Conservation (phyloP, 2,888 invertebrate genomes). For the Sussaba pulchella region DNA sequence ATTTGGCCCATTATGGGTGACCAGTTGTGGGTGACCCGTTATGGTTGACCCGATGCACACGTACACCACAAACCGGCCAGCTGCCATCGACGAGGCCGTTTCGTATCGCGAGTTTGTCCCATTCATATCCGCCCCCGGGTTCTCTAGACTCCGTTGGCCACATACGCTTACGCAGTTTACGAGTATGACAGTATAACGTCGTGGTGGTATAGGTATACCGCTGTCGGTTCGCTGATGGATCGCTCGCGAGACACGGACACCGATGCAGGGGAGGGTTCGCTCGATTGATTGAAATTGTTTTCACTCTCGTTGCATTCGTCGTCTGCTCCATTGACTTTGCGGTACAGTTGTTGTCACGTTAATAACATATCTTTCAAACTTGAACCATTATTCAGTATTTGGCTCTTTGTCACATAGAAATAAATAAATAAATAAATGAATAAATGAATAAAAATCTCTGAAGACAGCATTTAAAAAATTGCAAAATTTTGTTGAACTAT, state of each 20-base stretch:
- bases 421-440: no score
- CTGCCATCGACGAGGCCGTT: slow-evolving; percentile 43
- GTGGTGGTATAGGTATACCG: not conserved
- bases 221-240: slow-evolving; percentile 42
- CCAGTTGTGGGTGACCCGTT: no score
- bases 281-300: slow-evolving; percentile 35
- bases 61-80: slow-evolving; percentile 20
- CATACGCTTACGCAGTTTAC: not conserved
- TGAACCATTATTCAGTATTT: no score
- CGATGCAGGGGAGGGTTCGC: slow-evolving; percentile 2
- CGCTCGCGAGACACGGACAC: slow-evolving; percentile 1
- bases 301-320: not conserved
- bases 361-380: no score
- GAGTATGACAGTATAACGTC: not conserved
- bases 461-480: no score
- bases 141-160: slow-evolving; percentile 23
- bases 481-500: no score
- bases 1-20: slow-evolving; percentile 56
- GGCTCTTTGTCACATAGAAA: no score
- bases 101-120: slow-evolving; percentile 43
- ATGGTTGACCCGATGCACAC: slow-evolving; percentile 33
- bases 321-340: not conserved
- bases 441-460: no score
- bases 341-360: not conserved
- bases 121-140: slow-evolving; percentile 55